A percentile compares a stretch with the other conserved stretches of the same genome.
phyloP scores from a whole-genome alignment of 1,140 invertebrate species.

The Drosophila sechellia region DNA sequence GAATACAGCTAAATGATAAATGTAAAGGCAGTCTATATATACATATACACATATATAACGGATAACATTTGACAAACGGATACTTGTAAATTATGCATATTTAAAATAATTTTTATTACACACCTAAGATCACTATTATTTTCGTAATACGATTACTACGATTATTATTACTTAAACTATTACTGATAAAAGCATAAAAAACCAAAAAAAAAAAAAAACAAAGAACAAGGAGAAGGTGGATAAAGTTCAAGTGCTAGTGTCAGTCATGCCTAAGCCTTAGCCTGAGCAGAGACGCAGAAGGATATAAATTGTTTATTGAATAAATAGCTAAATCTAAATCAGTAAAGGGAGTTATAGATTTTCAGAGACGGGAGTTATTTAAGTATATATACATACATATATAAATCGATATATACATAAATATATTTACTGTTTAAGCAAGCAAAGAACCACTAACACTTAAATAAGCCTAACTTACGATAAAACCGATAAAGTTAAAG shows the following conservation, averaged over 20 bases:
- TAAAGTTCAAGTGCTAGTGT: slow-evolving; percentile 59
- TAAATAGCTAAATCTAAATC: slow-evolving; percentile 76
- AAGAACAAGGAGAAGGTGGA: slow-evolving; percentile 21
- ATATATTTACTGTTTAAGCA: slow-evolving; percentile 72
- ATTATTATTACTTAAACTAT: slow-evolving; percentile 66
- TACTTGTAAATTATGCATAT: slow-evolving; percentile 74
- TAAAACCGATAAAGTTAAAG: slow-evolving; percentile 60
- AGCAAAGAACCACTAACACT: slow-evolving; percentile 81
- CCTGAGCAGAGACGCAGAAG: slow-evolving; percentile 38
- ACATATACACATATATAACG: slow-evolving; percentile 44
- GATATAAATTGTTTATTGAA: slow-evolving; percentile 64
- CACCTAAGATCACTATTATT: slow-evolving; percentile 73
- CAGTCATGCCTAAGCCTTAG: slow-evolving; percentile 47
- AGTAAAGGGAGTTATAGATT: slow-evolving; percentile 67
- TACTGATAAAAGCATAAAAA: slow-evolving; percentile 42
- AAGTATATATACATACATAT: slow-evolving; percentile 55
- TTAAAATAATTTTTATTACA: slow-evolving; percentile 70
- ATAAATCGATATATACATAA: slow-evolving; percentile 57
- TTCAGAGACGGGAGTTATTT: slow-evolving; percentile 63
- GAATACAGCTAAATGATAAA: slow-evolving; percentile 44
- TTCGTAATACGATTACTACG: slow-evolving; percentile 76
- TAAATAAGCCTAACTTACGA: slow-evolving; percentile 79
- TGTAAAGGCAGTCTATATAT: slow-evolving; percentile 26
- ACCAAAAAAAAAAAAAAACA: slow-evolving; percentile 13
- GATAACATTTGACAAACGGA: slow-evolving; percentile 61